Percentiles rank a stretch among this genome's conserved stretches.
Evolutionary conservation across 1,140 invertebrate species (phyloP).

Genomic region (Muscidifurax raptorellus): DNA sequence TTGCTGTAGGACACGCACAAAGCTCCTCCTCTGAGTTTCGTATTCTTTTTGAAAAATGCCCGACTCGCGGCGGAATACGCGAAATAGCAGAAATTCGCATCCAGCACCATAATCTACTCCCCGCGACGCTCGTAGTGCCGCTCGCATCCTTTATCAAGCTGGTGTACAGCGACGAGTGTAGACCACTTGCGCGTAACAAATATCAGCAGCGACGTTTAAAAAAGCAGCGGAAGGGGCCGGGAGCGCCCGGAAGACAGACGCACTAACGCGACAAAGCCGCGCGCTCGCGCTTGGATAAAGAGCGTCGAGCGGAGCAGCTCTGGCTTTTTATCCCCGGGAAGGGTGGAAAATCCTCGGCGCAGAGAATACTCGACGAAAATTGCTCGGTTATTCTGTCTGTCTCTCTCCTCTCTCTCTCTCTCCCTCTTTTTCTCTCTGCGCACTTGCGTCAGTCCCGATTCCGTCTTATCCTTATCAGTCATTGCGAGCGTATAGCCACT

Average conservation of each 20-base stretch:
- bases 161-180: background rate
- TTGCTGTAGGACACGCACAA: too few species aligned
- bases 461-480: conserved; percentile 1
- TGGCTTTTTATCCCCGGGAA: background rate
- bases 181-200: conserved; percentile 10
- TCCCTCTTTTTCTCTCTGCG: background rate
- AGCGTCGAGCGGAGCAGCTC: background rate
- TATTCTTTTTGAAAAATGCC: background rate
- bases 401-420: background rate
- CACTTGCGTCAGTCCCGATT: background rate
- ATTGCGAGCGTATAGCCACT: background rate
- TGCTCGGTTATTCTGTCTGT: background rate
- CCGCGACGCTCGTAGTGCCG: background rate
- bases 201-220: conserved; percentile 7
- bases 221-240: background rate
- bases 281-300: background rate
- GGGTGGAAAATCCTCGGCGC: background rate
- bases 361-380: background rate
- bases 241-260: background rate
- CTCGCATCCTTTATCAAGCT: conserved; percentile 1
- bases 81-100: background rate
- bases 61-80: background rate
- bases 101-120: conserved; percentile 5
- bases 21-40: too few species aligned
- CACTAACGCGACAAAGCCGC: background rate